phyloP scores from a whole-genome alignment of 2,113 vertebrate species.

The Prochilodus magdalenae region DNA sequence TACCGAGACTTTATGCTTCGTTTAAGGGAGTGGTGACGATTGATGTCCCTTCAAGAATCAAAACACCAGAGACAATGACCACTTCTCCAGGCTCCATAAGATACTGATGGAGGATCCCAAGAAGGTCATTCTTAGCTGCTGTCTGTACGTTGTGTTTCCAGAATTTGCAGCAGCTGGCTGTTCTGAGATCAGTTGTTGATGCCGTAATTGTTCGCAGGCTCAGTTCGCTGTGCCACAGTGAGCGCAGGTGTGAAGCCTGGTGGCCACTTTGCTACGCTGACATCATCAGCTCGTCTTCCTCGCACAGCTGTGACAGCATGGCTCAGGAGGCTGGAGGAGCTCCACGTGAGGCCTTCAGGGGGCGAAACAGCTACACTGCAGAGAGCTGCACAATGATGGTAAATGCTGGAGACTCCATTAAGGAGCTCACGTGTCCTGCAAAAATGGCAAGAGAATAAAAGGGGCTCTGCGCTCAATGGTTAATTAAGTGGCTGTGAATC shows the following conservation, averaged over 20 bases:
- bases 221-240: slow-evolving; percentile 17
- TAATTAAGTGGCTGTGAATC: slow-evolving; percentile 42
- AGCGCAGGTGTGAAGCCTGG: slow-evolving; percentile 51
- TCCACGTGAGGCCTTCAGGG: slow-evolving; percentile 41
- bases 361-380: slow-evolving; percentile 32
- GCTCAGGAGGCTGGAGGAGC: slow-evolving; percentile 46
- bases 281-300: slow-evolving; percentile 46
- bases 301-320: slow-evolving; percentile 40
- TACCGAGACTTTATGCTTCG: neutral
- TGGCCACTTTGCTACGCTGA: slow-evolving; percentile 27
- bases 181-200: slow-evolving; percentile 12
- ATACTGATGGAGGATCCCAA: neutral
- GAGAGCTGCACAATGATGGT: slow-evolving; percentile 46
- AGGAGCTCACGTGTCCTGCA: slow-evolving; percentile 15
- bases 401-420: slow-evolving; percentile 49
- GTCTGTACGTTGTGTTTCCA: slow-evolving; percentile 3
- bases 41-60: slow-evolving; percentile 5
- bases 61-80: neutral
- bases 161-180: slow-evolving; percentile 8
- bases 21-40: neutral
- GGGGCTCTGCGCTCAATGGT: slow-evolving; percentile 26
- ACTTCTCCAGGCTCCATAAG: neutral
- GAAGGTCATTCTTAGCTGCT: neutral
- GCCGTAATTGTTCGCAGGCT: slow-evolving; percentile 25
- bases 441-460: slow-evolving; percentile 35